Evolutionary conservation across 2,888 invertebrate genomes (phyloP), one percentile per base, ranked within the genome.

Genomic region (Cecidostiba fungosa): DNA sequence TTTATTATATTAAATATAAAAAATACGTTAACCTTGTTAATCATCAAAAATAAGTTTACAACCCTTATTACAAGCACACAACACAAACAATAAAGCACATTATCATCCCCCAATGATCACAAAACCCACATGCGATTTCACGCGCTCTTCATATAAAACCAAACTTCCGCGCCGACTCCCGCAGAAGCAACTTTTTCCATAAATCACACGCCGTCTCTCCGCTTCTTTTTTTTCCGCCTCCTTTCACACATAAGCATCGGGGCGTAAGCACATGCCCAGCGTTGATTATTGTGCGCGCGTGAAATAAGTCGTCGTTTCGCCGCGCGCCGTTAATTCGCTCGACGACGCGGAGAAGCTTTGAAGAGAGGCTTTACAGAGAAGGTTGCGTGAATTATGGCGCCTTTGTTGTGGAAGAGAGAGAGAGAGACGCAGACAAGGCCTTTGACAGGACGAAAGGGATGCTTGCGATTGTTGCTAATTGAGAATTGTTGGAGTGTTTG

Each of bases 251-350:
- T 23, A 12, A 3, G 23, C 62, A 72, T 36, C 70, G 39, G 23
- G 19, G 82, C 50, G 54, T 54, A 47, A 86, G 87, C 87, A 85
- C 89, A 88, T 86, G 88, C 87, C 84, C 73, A 80, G 29, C 82
- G 32, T 62, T 74, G 66, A 82, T 82, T 82, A 82, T 76, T 82
- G 32, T 29, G 54, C 47, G 39, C 10, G 16, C 66, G 66, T 14
- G 66, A 66, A 26, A 29, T 26, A 66, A 66, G 54, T 59, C 32
- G 70, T 70, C 70, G 66, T 43, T 66, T 66, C 54, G 72, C 16
- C 12, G 54, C 72, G 39, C 54, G 23, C 59, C 50, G 72, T 59
- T 54, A 80, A 72, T 72, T 59, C 19, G 29, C 29, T 10, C 50
- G 16, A n/a, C 23, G 43, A 26, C 43, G 43, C 47, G 54, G 54